phyloP scores from a whole-genome alignment of 1,140 invertebrate genomes.

The Neodiprion pinetum region DNA sequence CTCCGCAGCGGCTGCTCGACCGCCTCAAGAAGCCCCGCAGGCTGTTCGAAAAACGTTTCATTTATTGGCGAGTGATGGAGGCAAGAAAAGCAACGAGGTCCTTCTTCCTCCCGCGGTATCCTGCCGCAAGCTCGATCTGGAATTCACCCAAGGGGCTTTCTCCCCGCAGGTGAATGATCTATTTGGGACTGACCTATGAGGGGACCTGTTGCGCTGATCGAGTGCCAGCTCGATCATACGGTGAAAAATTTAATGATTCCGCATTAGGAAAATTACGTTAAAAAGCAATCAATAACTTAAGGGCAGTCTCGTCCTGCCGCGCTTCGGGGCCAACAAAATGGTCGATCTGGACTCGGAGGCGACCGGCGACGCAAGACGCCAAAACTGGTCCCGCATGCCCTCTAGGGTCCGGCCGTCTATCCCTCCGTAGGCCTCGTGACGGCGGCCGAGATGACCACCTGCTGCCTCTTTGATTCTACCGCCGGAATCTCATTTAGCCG shows the following conservation, averaged over 20 bases:
- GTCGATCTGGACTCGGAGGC: neutral
- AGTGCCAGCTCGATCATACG: neutral
- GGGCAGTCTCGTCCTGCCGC: neutral
- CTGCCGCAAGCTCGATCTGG: too few species aligned
- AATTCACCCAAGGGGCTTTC: too few species aligned
- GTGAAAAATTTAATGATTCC: neutral
- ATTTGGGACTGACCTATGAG: too few species aligned
- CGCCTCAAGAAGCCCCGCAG: slow-evolving; percentile 34
- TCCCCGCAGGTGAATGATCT: too few species aligned
- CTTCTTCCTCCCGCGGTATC: too few species aligned
- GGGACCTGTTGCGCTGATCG: neutral
- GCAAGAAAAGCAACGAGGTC: too few species aligned
- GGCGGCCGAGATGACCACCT: slow-evolving; percentile 53
- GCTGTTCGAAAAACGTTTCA: too few species aligned
- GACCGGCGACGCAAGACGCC: neutral
- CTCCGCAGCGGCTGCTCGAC: slow-evolving; percentile 33
- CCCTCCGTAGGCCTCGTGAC: slow-evolving; percentile 16
- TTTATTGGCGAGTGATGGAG: too few species aligned
- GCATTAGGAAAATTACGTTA: neutral
- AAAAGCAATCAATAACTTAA: neutral
- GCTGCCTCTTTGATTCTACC: slow-evolving; percentile 61
- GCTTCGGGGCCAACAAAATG: slow-evolving; percentile 13
- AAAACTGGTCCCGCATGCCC: neutral
- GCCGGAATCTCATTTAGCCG: slow-evolving; percentile 57
- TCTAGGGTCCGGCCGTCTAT: neutral